phyloP scores from a whole-genome alignment of 2,888 invertebrate genomes.

The Gryllus longicercus region DNA sequence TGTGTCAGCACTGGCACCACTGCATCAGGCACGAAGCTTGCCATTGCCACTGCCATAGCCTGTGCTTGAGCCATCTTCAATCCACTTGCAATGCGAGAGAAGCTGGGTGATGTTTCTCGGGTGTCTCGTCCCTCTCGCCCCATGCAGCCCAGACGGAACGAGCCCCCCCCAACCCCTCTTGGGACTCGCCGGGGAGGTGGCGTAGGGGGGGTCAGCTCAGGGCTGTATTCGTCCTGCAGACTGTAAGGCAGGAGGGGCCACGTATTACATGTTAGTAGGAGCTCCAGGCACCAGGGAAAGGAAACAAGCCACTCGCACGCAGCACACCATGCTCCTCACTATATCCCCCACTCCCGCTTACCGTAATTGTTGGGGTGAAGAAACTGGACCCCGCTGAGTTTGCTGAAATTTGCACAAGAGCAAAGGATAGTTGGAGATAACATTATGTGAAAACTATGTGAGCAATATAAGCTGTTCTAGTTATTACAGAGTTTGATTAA shows the following conservation, averaged over 20 bases:
- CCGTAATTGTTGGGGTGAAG: constrained; percentile 39
- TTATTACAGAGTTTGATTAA: constrained; percentile 10
- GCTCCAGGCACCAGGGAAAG: constrained; percentile 18
- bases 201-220: constrained; percentile 61
- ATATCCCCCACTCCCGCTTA: constrained; percentile 34
- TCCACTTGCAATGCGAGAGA: constrained; percentile 63
- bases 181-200: constrained; percentile 55
- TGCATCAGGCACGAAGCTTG: constrained; percentile 60
- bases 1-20: constrained; percentile 38
- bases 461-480: constrained; percentile 17
- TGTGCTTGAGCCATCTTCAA: constrained; percentile 67
- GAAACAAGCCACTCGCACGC: constrained; percentile 20
- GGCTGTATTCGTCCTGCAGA: constrained; percentile 58
- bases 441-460: constrained; percentile 7
- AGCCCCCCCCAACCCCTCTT: constrained; percentile 35
- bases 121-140: constrained; percentile 40
- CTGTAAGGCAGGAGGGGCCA: constrained; percentile 45
- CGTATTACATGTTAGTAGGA: constrained; percentile 22
- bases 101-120: constrained; percentile 44
- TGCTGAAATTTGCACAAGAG: constrained; percentile 34
- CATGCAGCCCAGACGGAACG: constrained; percentile 44
- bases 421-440: constrained; percentile 17
- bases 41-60: constrained; percentile 63
- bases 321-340: constrained; percentile 26
- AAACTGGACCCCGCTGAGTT: constrained; percentile 38